Evolutionary conservation across 2,888 invertebrate species (phyloP), one percentile per base, ranked within the genome.

Genomic region (Dioctria rufipes): DNA sequence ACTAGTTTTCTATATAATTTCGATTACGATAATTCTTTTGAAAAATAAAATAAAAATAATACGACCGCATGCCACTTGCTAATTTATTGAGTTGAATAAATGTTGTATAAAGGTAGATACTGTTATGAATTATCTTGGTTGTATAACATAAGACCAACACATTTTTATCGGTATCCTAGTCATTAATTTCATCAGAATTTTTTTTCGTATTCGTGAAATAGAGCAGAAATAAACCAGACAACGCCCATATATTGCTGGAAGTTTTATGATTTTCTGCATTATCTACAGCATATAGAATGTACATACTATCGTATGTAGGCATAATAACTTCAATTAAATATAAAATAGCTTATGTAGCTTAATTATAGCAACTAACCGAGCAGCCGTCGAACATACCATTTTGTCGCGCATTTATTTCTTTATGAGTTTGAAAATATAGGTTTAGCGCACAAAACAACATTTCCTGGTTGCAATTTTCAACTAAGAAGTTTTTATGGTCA

Each of bases 321-420:
- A 69, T 43, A 69, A 43, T 39, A 51, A 51, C 49, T 67, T 46
- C 67, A 69, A 69, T 69, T 69, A 69, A 51, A 51, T 73, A 25
- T 25, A 25, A 73, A 73, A 42, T 42, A 42, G 51, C 51, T 37
- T 49, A 25, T 37, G 25, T 25, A 1, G 39, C 43, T 58, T 60
- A 73, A 73, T 73, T 73, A 73, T 58, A 42, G 73, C 39, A 73
- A 73, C 58, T 73, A 40, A 42, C 73, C 2, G 49, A 0, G 25
- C 49, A 11, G 54, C 11, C 4, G n/a, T n/a, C 54, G 0, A 54
- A 54, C 11, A n/a, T 54, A 54, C n/a, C n/a, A n/a, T 54, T 5
- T 11, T 4, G 54, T 54, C n/a, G n/a, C 25, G 25, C 25, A 25
- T 25, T 25, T 8, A 54, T 54, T 1, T 8, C 54, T 54, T 54